phyloP scores from a whole-genome alignment of 1,140 invertebrate genomes.

The Catajapyx aquilonaris region DNA sequence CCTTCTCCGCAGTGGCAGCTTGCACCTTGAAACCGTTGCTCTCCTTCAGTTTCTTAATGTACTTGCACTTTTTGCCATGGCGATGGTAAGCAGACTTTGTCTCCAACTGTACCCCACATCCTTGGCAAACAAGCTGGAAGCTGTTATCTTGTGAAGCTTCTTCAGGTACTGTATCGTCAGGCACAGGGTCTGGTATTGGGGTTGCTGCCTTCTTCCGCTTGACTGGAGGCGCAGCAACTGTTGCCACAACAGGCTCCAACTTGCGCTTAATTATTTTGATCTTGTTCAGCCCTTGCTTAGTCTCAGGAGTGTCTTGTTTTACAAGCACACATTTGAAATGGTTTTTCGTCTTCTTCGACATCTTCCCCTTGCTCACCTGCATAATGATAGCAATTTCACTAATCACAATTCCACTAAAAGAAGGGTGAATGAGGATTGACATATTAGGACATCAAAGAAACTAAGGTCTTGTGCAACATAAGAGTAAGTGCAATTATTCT shows the following conservation, averaged over 20 bases:
- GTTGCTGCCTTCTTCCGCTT: neutral
- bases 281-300: neutral
- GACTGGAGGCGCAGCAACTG: neutral
- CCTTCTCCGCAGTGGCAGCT: neutral
- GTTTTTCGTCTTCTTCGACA: too few relatives aligned
- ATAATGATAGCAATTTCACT: too few relatives aligned
- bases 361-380: too few relatives aligned
- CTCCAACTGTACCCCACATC: slow-evolving; percentile 4
- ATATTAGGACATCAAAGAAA: too few relatives aligned
- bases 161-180: too few relatives aligned
- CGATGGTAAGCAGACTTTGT: slow-evolving; percentile 3
- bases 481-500: too few relatives aligned
- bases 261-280: neutral
- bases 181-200: neutral
- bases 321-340: neutral
- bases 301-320: too few relatives aligned
- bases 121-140: slow-evolving; percentile 1
- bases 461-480: too few relatives aligned
- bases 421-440: too few relatives aligned
- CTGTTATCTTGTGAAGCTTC: too few relatives aligned
- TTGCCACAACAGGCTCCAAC: neutral
- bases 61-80: slow-evolving; percentile 6
- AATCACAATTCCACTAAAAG: too few relatives aligned
- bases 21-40: too few relatives aligned
- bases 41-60: neutral